Conservation (phyloP, 2,888 invertebrate genomes). For the Argyresthia albistria region DNA sequence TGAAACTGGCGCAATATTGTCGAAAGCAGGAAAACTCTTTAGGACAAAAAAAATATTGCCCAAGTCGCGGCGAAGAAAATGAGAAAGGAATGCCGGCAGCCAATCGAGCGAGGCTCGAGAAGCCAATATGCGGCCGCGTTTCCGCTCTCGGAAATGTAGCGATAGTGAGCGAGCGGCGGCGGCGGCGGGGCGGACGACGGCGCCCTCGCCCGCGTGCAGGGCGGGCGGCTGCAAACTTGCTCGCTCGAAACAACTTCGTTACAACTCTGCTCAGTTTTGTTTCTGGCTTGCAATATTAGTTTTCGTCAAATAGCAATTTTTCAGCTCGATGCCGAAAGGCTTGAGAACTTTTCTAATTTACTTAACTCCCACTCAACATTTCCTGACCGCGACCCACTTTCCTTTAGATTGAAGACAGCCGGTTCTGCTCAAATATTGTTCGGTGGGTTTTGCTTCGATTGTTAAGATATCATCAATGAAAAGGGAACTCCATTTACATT, state of each 20-base stretch:
- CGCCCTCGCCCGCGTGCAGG: conserved; percentile 21
- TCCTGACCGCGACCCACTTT: conserved; percentile 33
- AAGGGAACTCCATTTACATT: conserved; percentile 12
- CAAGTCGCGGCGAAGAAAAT: conserved; percentile 53
- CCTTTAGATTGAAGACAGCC: conserved; percentile 37
- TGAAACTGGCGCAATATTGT: conserved; percentile 68
- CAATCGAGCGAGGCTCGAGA: conserved; percentile 55
- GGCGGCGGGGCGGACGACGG: conserved; percentile 27
- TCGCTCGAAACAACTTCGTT: conserved; percentile 62
- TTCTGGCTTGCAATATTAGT: conserved; percentile 65
- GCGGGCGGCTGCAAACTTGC: conserved; percentile 56
- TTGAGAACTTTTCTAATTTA: conserved; percentile 68
- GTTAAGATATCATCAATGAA: conserved; percentile 37
- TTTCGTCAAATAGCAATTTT: conserved; percentile 69
- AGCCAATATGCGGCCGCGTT: conserved; percentile 52
- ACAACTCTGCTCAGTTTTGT: conserved; percentile 61
- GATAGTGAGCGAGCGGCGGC: conserved; percentile 11
- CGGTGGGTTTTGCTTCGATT: conserved; percentile 25
- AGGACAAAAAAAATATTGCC: conserved; percentile 49
- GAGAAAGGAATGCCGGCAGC: conserved; percentile 54
- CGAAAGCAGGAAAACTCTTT: conserved; percentile 66
- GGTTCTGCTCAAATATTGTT: conserved; percentile 35
- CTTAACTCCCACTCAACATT: conserved; percentile 55
- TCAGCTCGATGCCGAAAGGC: conserved; percentile 58
- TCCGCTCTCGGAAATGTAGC: conserved; percentile 40